Conservation (phyloP, 2,797 vertebrate species). For the Acanthurus leucopareius region DNA sequence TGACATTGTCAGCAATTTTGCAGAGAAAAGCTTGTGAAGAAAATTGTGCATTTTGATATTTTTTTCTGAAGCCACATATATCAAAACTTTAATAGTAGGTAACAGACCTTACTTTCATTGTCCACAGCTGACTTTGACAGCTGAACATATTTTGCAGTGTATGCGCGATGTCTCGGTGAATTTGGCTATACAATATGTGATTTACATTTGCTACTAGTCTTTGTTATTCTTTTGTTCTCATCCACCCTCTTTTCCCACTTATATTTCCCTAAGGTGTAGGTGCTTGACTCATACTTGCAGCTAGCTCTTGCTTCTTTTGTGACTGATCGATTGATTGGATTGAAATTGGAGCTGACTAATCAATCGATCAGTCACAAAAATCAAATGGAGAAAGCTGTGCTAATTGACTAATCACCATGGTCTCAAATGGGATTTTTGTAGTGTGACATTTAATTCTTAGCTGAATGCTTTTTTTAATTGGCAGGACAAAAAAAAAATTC, state of each 20-base stretch:
- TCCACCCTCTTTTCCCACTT: conserved; percentile 12
- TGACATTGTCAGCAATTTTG: conserved; percentile 8
- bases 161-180: conserved; percentile 9
- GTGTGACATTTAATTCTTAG: conserved; percentile 14
- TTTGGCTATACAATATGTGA: conserved; percentile 7
- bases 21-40: not conserved
- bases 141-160: not conserved
- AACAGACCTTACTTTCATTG: conserved; percentile 10
- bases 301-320: conserved; percentile 21
- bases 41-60: conserved; percentile 7
- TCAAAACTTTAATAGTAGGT: conserved; percentile 14
- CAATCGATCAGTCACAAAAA: too few species aligned
- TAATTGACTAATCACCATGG: conserved; percentile 9
- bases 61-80: not conserved
- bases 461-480: conserved; percentile 17
- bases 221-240: conserved; percentile 10
- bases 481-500: conserved; percentile 8
- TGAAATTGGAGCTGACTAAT: conserved; percentile 15
- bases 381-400: conserved; percentile 3
- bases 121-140: conserved; percentile 19
- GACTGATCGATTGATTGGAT: conserved; percentile 21
- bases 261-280: conserved; percentile 24
- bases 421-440: conserved; percentile 3
- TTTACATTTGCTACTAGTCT: conserved; percentile 14
- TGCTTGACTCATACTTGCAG: not conserved